Evolutionary conservation across 2,797 vertebrate genomes (phyloP).

Genomic region (Psittacula echo): DNA sequence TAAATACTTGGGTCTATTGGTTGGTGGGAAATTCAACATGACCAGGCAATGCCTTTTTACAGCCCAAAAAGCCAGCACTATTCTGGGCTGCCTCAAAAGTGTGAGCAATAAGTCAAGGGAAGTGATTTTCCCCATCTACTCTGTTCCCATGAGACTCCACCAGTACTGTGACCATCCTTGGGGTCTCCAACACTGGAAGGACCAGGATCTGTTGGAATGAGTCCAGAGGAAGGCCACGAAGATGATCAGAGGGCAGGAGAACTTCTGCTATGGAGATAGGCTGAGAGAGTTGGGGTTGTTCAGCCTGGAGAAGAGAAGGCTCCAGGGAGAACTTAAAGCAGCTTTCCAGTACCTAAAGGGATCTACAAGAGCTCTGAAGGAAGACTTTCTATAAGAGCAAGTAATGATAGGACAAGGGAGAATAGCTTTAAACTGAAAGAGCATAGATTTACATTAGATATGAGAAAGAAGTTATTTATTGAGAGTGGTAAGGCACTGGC

Average conservation of each 20-base stretch:
- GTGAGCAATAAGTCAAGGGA: background rate
- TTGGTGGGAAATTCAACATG: background rate
- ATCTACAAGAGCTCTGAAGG: background rate
- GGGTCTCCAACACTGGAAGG: accelerated
- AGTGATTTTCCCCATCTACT: background rate
- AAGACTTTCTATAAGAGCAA: accelerated
- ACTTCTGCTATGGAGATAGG: background rate
- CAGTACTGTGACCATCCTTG: background rate
- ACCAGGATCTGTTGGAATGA: background rate
- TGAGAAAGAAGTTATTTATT: background rate
- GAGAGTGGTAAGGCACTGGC: background rate
- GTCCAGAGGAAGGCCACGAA: background rate
- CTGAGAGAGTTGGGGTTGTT: background rate
- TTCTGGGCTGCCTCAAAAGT: background rate
- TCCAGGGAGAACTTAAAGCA: background rate
- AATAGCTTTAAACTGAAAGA: background rate
- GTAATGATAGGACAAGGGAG: background rate
- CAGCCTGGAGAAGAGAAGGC: background rate
- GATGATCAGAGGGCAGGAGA: background rate
- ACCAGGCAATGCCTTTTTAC: no score
- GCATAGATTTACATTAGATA: background rate
- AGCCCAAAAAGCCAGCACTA: background rate
- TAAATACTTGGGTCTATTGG: background rate
- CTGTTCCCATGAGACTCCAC: background rate
- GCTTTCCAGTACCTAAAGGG: background rate